phyloP scores from a whole-genome alignment of 2,113 vertebrate genomes.

The Tragulus kanchil region DNA sequence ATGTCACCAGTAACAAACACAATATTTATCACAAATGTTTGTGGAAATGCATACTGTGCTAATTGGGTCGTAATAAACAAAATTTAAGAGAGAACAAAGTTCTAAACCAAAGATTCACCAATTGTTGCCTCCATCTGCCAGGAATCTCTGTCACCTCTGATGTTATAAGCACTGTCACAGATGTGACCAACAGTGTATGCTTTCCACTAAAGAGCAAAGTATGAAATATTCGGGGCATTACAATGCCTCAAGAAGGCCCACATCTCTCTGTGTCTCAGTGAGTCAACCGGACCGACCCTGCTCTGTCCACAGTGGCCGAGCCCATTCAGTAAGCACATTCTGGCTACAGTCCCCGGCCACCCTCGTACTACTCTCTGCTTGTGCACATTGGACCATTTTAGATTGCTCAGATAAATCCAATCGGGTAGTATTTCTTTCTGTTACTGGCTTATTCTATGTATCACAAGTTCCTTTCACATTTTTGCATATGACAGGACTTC shows the following conservation, averaged over 20 bases:
- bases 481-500: no score
- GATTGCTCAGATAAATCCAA: no score
- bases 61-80: background rate
- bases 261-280: background rate
- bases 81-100: background rate
- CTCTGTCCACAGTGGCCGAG: background rate
- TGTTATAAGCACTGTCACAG: background rate
- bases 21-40: background rate
- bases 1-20: background rate
- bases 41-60: fast-evolving
- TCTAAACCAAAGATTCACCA: background rate
- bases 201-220: background rate
- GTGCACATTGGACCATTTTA: no score
- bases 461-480: no score
- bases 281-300: no score
- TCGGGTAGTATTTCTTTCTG: no score
- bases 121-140: background rate
- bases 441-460: no score
- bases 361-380: no score
- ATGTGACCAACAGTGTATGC: background rate
- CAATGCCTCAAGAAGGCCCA: background rate
- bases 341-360: background rate
- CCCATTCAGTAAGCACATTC: no score
- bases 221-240: background rate
- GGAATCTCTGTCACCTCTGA: background rate